These are phyloP conservation scores for Lineus longissimus DNA, from an alignment of 1,140 invertebrate species.

Conservation along the genomic window DNA sequence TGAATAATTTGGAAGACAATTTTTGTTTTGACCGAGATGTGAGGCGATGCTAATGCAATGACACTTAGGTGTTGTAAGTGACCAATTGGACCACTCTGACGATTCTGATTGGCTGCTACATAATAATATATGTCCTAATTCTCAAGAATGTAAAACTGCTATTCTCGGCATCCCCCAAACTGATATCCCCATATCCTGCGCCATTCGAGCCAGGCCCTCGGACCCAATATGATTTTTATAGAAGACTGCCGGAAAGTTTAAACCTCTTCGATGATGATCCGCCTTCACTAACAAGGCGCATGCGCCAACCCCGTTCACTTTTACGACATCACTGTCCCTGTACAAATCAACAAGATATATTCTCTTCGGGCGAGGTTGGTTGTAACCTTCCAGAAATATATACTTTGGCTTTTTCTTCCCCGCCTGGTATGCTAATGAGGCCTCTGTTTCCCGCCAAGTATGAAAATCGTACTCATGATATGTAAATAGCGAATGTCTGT, in stretches of 20 bases:
- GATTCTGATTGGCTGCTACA: too few relatives aligned
- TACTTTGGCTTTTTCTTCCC: slow-evolving; percentile 19
- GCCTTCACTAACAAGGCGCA: slow-evolving; percentile 38
- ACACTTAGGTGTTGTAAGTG: too few relatives aligned
- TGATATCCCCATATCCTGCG: slow-evolving; percentile 32
- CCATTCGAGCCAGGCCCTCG: slow-evolving; percentile 45
- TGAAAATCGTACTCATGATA: slow-evolving; percentile 41
- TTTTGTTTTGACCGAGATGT: too few relatives aligned
- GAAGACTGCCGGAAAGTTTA: slow-evolving; percentile 38
- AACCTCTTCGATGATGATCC: slow-evolving; percentile 34
- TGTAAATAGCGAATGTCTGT: slow-evolving; percentile 17
- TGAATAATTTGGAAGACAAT: too few relatives aligned
- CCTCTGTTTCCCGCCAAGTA: slow-evolving; percentile 44
- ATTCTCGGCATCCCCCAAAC: slow-evolving; percentile 43
- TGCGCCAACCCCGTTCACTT: slow-evolving; percentile 45
- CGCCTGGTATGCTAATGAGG: slow-evolving; percentile 28
- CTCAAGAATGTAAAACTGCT: slow-evolving; percentile 34
- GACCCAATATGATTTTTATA: slow-evolving; percentile 45
- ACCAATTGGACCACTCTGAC: too few relatives aligned
- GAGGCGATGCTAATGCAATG: too few relatives aligned
- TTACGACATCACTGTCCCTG: slow-evolving; percentile 38
- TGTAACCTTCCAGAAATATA: slow-evolving; percentile 44
- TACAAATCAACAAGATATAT: slow-evolving; percentile 39
- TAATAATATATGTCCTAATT: too few relatives aligned
- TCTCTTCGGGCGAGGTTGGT: slow-evolving; percentile 20